Percentiles rank a stretch among this genome's conserved stretches.
These are phyloP conservation scores for Leguminivora glycinivorella DNA, from an alignment of 1,140 invertebrate species.

Conservation along the genomic window DNA sequence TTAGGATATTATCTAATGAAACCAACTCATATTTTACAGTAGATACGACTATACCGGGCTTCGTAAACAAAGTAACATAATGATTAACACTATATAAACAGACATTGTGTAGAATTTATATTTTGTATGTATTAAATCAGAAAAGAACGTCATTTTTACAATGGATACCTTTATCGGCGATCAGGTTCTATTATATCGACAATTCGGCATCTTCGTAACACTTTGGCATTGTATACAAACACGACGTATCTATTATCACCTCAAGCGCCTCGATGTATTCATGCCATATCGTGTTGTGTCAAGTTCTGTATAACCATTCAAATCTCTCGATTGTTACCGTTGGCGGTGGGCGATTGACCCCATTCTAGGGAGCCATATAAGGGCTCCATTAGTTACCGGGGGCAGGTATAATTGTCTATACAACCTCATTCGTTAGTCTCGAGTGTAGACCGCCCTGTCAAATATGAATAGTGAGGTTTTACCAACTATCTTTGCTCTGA, in stretches of 20 bases:
- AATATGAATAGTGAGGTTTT: constrained; percentile 13
- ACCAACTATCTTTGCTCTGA: neutral
- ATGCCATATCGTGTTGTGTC: constrained; percentile 35
- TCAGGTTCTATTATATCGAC: neutral
- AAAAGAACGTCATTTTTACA: too few relatives aligned
- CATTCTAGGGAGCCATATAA: constrained; percentile 45
- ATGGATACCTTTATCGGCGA: too few relatives aligned
- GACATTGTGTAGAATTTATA: too few relatives aligned
- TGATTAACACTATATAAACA: too few relatives aligned
- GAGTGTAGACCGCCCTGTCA: constrained; percentile 20
- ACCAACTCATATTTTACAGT: too few relatives aligned
- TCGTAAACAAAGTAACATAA: too few relatives aligned
- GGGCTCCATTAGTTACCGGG: constrained; percentile 46
- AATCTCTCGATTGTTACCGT: constrained; percentile 49
- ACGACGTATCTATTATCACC: constrained; percentile 17
- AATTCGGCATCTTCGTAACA: neutral
- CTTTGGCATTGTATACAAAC: constrained; percentile 5
- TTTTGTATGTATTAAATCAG: too few relatives aligned
- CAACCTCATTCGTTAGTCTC: constrained; percentile 29
- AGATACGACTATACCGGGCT: too few relatives aligned
- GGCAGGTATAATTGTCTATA: constrained; percentile 38
- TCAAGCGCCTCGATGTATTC: constrained; percentile 17
- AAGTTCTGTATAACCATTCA: constrained; percentile 37
- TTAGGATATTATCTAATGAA: too few relatives aligned
- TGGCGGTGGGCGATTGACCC: constrained; percentile 45